Evolutionary conservation across 2,888 invertebrate species (phyloP), one percentile per base, ranked within the genome.

Genomic region (Leuctra nigra): DNA sequence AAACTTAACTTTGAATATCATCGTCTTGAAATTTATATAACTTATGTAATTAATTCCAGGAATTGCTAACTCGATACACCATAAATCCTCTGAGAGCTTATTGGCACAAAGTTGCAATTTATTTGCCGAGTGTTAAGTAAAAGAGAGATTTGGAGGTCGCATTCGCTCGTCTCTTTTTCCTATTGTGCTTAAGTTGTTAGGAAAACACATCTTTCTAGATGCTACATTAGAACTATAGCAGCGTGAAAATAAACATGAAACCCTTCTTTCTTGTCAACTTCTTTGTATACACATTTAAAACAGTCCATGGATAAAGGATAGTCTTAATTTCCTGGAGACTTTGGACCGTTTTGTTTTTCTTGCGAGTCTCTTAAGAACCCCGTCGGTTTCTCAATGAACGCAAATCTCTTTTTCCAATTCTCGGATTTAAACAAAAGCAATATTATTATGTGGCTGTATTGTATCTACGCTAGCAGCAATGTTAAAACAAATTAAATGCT

Each of bases 311-410:
- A 56, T 39, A 44, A 52, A 53, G 48, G 13, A 56, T 53, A 18
- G 53, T 56, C 53, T 53, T 56, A 53, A 56, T 56, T 56, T 56
- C 56, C 56, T 53, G 56, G 39, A 52, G 53, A 56, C 52, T 53
- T n/a, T 39, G 48, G 44, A 56, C 25, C 25, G 56, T 53, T 16
- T 53, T 56, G 56, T 56, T 56, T 56, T 56, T 39, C 53, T 52
- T 46, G 33, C 38, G 38, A 38, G n/a, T n/a, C 38, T 38, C 38
- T 38, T 14, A 7, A 38, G 29, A 29, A 11, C 6, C 11, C 29
- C 11, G 11, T n/a, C 20, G 20, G 44, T 23, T 44, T n/a, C 22
- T 22, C 20, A 4, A 44, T 7, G 44, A 48, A 29, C 6, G 29
- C 48, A 48, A 48, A 33, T 48, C 48, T n/a, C 16, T n/a, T 25